Conservation (phyloP, 2,888 invertebrate species). For the Drosophila testacea region DNA sequence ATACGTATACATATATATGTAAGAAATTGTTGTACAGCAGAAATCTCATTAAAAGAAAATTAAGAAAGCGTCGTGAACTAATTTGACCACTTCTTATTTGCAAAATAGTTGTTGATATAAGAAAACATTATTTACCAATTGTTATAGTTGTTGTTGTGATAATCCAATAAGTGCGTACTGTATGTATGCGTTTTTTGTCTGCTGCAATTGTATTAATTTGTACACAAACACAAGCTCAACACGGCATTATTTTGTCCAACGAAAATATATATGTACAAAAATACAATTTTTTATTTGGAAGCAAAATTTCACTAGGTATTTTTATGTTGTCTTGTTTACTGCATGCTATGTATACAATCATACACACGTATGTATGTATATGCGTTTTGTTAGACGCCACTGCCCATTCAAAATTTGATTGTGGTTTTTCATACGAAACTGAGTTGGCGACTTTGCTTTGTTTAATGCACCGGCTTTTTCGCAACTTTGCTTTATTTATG, state of each 20-base stretch:
- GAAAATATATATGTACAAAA: slow-evolving; percentile 15
- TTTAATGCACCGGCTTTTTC: slow-evolving; percentile 14
- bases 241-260: slow-evolving; percentile 19
- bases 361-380: slow-evolving; percentile 39
- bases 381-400: slow-evolving; percentile 57
- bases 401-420: slow-evolving; percentile 52
- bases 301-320: slow-evolving; percentile 59
- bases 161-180: slow-evolving; percentile 62
- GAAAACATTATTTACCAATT: slow-evolving; percentile 61
- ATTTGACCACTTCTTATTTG: slow-evolving; percentile 31
- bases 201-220: slow-evolving; percentile 58
- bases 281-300: slow-evolving; percentile 35
- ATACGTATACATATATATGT: slow-evolving; percentile 17
- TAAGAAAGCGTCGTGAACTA: slow-evolving; percentile 44
- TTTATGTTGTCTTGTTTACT: slow-evolving; percentile 56
- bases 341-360: slow-evolving; percentile 27
- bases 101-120: slow-evolving; percentile 19
- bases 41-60: slow-evolving; percentile 46
- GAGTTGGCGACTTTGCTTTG: slow-evolving; percentile 2
- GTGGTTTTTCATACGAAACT: slow-evolving; percentile 2
- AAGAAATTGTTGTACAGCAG: slow-evolving; percentile 50
- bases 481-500: slow-evolving; percentile 10
- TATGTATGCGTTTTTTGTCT: slow-evolving; percentile 48
- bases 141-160: slow-evolving; percentile 35
- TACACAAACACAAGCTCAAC: slow-evolving; percentile 28